A percentile compares a stretch with the other conserved stretches of the same genome.
Conservation (phyloP, 2,888 invertebrate genomes). For the Mycalesis mineus region DNA sequence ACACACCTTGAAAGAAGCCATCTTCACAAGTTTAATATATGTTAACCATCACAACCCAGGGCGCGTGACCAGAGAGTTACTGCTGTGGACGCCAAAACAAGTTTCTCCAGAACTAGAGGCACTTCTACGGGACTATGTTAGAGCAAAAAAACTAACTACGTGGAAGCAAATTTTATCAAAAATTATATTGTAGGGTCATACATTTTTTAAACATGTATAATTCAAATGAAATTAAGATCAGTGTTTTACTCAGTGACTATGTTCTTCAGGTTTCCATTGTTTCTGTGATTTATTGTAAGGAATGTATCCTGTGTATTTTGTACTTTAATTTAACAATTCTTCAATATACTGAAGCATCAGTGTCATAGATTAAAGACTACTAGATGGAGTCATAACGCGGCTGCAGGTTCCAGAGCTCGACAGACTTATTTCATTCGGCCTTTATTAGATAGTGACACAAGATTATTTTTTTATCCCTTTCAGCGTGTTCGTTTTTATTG, state of each 20-base stretch:
- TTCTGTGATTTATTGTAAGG: conserved; percentile 38
- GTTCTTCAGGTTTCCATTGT: conserved; percentile 9
- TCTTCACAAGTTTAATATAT: conserved; percentile 53
- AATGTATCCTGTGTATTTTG: neutral
- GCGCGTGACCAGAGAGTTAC: conserved; percentile 45
- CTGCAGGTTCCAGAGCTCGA: too few relatives aligned
- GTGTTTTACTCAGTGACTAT: neutral
- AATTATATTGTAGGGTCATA: conserved; percentile 22
- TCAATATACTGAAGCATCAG: too few relatives aligned
- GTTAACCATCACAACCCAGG: conserved; percentile 52
- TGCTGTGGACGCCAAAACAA: conserved; percentile 47
- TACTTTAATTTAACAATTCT: neutral
- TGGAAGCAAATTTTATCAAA: conserved; percentile 51
- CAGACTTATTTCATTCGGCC: too few relatives aligned
- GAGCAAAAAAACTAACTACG: conserved; percentile 44
- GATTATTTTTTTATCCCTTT: too few relatives aligned
- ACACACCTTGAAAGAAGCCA: conserved; percentile 54
- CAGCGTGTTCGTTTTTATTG: too few relatives aligned
- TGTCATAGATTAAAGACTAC: too few relatives aligned
- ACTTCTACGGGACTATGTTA: conserved; percentile 47
- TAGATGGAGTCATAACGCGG: too few relatives aligned
- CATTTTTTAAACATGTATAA: neutral
- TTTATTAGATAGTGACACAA: too few relatives aligned
- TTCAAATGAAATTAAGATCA: neutral
- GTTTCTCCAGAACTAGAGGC: conserved; percentile 50